Conservation (phyloP, 2,797 vertebrate genomes). For the Knipowitschia caucasica region DNA sequence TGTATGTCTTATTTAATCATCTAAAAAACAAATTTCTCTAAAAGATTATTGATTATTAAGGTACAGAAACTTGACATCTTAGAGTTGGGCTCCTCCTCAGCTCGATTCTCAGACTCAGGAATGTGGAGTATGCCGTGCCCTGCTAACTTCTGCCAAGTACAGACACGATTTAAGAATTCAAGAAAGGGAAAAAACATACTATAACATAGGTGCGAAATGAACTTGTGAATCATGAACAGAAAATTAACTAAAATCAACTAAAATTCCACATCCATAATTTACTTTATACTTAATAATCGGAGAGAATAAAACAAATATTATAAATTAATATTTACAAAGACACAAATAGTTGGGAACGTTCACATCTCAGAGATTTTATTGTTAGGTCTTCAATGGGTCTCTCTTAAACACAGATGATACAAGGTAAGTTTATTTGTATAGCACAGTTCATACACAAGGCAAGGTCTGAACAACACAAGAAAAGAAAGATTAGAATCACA, state of each 20-base stretch:
- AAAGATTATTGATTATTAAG: neutral
- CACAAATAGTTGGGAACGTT: too few species aligned
- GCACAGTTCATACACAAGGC: neutral
- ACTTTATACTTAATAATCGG: too few species aligned
- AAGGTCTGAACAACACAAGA: neutral
- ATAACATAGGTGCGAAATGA: constrained; percentile 3
- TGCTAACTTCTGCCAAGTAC: constrained; percentile 63
- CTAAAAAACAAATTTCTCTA: too few species aligned
- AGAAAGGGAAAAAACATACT: constrained; percentile 1
- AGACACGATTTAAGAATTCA: constrained; percentile 57
- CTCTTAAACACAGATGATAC: constrained; percentile 13
- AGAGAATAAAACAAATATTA: too few species aligned
- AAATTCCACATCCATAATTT: too few species aligned
- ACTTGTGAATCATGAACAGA: neutral
- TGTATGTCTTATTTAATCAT: neutral
- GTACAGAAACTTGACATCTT: too few species aligned
- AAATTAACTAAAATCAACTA: neutral
- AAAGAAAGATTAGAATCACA: too few species aligned
- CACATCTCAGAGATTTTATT: too few species aligned
- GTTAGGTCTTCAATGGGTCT: constrained; percentile 44
- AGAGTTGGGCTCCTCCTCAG: constrained; percentile 39
- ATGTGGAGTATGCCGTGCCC: constrained; percentile 65
- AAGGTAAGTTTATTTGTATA: neutral
- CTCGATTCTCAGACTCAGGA: constrained; percentile 64
- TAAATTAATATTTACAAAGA: too few species aligned